These are phyloP conservation scores for Felis catus DNA, from an alignment of 2,113 vertebrate genomes.

Conservation along the genomic window F.catus_Fca126_mat1.0 CM031420.1:56352501-56353000, in stretches of 20 bases:
- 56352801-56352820: not conserved
- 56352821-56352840: not conserved
- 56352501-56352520: not conserved
- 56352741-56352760: not conserved
- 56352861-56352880: slow-evolving; percentile 20
- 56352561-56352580: not conserved
- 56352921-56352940: not conserved
- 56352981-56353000: not conserved
- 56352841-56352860: slow-evolving; percentile 21
- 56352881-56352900: slow-evolving; percentile 15
- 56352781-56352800: not conserved
- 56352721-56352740: not conserved
- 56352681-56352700: not conserved
- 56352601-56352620: not conserved
- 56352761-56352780: not conserved
- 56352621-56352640: not conserved
- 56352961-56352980: not conserved
- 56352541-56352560: not conserved
- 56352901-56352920: not conserved
- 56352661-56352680: not conserved
- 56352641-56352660: not conserved
- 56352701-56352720: not conserved
- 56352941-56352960: not conserved
- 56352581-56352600: not conserved
- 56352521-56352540: not conserved